Base-by-base conservation (phyloP, 2,113 vertebrate species). In the Pelecanus crispus region DNA sequence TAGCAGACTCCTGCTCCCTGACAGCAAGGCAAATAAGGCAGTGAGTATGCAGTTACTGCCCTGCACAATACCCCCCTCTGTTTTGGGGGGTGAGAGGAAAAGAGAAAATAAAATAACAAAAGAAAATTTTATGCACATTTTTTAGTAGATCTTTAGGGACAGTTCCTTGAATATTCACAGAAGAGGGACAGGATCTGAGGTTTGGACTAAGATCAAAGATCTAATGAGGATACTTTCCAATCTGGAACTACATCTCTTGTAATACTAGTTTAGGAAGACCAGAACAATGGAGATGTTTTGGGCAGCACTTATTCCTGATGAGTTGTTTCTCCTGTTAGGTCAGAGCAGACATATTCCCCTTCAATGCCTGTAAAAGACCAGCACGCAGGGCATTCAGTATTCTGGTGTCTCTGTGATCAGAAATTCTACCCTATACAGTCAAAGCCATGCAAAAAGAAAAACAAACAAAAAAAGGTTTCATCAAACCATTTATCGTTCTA, bases 31-130 rank as follows among this genome's bases (percentile, higher is more conserved):
- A 77, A 40, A 56, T 13, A 8, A 71, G 49, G 36, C 0, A 3
- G 31, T 11, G 11, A 14, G 8, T 7, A 5, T 31, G 36, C 8
- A 58, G 10, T 40, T 42, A 68, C 15, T 38, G 8, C 3, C 25
- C 10, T 45, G 34, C 20, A 26, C 2, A 31, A 9, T 32, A 42
- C 1, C 2, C 1, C 1, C 1, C 5, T 34, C 24, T 25, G 0
- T 20, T 9, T 14, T 16, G 13, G 20, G 8, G 4, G 4, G 2
- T 34, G 28, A 75, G 22, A 32, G 19, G 18, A 62, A 80, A 56
- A 71, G 24, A 66, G 13, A 42, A 28, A 38, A 50, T 17, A 78
- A 81, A 77, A 38, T 14, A 31, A 12, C 10, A 53, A 61, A 66
- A 36, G 2, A 7, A 36, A 32, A 40, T 5, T 15, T 77, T 52